phyloP scores from a whole-genome alignment of 2,888 invertebrate genomes.

The Drosophila nr. medialis region DNA sequence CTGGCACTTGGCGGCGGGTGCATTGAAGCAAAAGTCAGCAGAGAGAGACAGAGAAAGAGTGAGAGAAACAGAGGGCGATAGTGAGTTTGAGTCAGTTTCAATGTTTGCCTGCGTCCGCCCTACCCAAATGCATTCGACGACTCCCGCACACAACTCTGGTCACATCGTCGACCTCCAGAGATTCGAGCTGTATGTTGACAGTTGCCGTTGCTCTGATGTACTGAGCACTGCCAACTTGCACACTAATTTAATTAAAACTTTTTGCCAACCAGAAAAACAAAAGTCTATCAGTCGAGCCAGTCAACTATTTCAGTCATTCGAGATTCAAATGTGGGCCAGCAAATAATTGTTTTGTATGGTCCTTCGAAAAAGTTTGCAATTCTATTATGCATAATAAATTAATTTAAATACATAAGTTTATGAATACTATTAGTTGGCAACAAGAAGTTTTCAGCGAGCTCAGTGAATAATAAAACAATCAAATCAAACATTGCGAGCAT shows the following conservation, averaged over 20 bases:
- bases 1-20: slow-evolving; percentile 61
- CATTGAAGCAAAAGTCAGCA: slow-evolving; percentile 37
- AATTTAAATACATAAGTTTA: slow-evolving; percentile 7
- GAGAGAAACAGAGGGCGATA: not conserved
- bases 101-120: slow-evolving; percentile 27
- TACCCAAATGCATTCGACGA: slow-evolving; percentile 29
- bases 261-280: slow-evolving; percentile 34
- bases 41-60: slow-evolving; percentile 1
- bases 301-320: slow-evolving; percentile 24
- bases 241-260: slow-evolving; percentile 74
- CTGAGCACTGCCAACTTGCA: slow-evolving; percentile 45
- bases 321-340: slow-evolving; percentile 36
- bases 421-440: slow-evolving; percentile 9
- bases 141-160: slow-evolving; percentile 24
- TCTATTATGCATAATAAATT: slow-evolving; percentile 28
- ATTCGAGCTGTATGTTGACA: slow-evolving; percentile 45
- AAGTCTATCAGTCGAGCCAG: slow-evolving; percentile 53
- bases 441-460: not conserved
- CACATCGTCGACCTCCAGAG: slow-evolving; percentile 31
- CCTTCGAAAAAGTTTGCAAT: slow-evolving; percentile 5
- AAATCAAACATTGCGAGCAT: not conserved
- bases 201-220: slow-evolving; percentile 38
- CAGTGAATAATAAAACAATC: not conserved
- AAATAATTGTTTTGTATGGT: slow-evolving; percentile 33
- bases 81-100: slow-evolving; percentile 46